Percentiles rank a stretch among this genome's conserved stretches.
phyloP scores from a whole-genome alignment of 2,113 vertebrate genomes.

The Microcebus murinus region DNA sequence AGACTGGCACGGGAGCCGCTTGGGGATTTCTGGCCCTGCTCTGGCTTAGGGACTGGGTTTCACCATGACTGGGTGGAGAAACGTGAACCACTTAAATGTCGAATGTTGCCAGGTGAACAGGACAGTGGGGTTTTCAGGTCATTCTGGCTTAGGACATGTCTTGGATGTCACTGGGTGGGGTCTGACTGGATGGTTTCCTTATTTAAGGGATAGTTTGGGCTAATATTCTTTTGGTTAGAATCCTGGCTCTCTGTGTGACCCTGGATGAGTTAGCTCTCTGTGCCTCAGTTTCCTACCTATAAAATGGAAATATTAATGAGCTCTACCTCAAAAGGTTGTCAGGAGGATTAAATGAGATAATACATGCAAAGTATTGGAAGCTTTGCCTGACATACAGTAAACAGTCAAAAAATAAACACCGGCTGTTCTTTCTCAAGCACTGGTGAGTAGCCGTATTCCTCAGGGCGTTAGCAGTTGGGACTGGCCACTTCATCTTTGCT shows the following conservation, averaged over 20 bases:
- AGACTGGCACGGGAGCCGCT: not conserved
- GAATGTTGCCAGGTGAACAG: not conserved
- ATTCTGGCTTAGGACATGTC: not conserved
- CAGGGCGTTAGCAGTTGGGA: not conserved
- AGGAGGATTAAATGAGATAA: not conserved
- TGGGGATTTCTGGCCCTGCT: not conserved
- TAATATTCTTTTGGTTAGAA: not conserved
- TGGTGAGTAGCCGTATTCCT: not conserved
- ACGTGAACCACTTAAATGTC: not conserved
- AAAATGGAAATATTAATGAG: not conserved
- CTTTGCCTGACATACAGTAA: not conserved
- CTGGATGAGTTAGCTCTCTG: not conserved
- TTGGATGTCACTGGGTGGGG: not conserved
- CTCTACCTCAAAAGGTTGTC: not conserved
- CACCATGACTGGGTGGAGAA: not conserved
- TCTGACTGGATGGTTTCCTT: not conserved
- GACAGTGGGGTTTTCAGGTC: not conserved
- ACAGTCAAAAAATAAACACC: not conserved
- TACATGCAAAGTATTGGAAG: not conserved
- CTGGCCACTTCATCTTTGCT: not conserved
- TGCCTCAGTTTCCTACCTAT: not conserved
- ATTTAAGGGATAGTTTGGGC: not conserved
- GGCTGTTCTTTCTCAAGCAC: not conserved
- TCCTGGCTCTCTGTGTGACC: not conserved
- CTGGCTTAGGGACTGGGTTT: not conserved